Conservation (phyloP, 2,113 vertebrate species). For the Macrotis lagotis region DNA sequence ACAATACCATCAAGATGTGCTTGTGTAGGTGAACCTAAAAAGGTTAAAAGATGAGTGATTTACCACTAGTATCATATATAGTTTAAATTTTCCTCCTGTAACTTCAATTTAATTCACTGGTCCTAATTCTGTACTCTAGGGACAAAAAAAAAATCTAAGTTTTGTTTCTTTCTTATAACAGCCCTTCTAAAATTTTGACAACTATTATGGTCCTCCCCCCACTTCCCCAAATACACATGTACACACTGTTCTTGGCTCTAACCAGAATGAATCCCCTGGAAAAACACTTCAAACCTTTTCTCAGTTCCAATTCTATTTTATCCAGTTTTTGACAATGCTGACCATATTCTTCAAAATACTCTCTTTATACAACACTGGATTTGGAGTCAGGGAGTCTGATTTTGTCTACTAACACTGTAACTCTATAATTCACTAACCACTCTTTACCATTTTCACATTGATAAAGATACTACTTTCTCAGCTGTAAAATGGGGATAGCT, state of each 20-base stretch:
- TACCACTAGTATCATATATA: background rate
- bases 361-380: background rate
- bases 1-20: background rate
- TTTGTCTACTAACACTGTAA: background rate
- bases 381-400: background rate
- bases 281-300: background rate
- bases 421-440: background rate
- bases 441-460: background rate
- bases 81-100: background rate
- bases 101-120: background rate
- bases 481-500: background rate
- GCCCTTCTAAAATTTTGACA: background rate
- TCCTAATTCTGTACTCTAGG: background rate
- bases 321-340: background rate
- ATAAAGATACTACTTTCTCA: background rate
- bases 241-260: background rate
- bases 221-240: no score
- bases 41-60: background rate
- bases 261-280: background rate
- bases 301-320: background rate
- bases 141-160: background rate
- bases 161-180: background rate
- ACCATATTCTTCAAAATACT: background rate
- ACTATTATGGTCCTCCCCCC: background rate
- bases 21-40: no score